phyloP scores from a whole-genome alignment of 2,888 invertebrate genomes.

The Latheticus oryzae region DNA sequence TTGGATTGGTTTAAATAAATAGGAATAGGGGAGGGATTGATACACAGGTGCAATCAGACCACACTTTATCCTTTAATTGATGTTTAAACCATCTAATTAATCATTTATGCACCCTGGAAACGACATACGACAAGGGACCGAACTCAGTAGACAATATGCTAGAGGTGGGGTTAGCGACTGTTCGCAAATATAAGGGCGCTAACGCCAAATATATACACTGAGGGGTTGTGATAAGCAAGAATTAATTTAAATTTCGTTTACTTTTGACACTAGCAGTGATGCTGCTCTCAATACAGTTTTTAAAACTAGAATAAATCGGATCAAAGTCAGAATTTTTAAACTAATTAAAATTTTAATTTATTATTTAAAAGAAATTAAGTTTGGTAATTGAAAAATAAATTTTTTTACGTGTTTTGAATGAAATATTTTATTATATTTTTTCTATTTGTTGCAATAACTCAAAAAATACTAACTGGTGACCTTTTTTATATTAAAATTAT shows the following conservation, averaged over 20 bases:
- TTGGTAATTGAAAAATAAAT: too few species aligned
- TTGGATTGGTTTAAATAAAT: constrained; percentile 30
- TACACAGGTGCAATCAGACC: constrained; percentile 57
- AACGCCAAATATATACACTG: constrained; percentile 52
- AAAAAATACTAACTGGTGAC: too few species aligned
- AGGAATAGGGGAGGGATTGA: constrained; percentile 16
- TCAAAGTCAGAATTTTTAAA: too few species aligned
- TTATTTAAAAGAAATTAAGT: too few species aligned
- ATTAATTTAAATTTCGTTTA: constrained; percentile 52
- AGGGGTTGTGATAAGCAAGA: constrained; percentile 51
- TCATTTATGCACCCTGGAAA: constrained; percentile 56
- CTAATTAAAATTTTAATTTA: too few species aligned
- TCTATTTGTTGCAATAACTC: too few species aligned
- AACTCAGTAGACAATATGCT: constrained; percentile 40
- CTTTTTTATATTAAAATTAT: too few species aligned
- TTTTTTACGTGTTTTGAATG: too few species aligned
- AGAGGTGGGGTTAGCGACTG: constrained; percentile 37
- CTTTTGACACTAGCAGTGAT: constrained; percentile 28
- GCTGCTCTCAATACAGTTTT: constrained; percentile 22
- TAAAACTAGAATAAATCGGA: too few species aligned
- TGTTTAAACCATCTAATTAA: constrained; percentile 58
- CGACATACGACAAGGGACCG: constrained; percentile 45
- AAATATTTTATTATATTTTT: too few species aligned
- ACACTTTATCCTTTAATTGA: constrained; percentile 56
- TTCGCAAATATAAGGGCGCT: constrained; percentile 51